Conservation (phyloP, 2,888 invertebrate species). For the Ochlodes sylvanus region DNA sequence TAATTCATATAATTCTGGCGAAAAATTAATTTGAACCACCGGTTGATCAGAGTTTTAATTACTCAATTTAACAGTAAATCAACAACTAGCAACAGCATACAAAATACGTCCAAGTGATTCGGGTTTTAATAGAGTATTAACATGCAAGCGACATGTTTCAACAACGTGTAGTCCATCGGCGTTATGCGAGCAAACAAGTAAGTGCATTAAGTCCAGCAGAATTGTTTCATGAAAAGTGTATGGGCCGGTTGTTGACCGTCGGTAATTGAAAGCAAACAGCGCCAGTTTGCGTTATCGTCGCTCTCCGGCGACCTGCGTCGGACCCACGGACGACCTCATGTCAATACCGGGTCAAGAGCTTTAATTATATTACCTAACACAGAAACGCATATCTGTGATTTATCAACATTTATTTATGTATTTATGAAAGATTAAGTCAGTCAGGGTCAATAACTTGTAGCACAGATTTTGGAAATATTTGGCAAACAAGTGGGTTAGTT, state of each 20-base stretch:
- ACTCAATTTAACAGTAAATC: constrained; percentile 1
- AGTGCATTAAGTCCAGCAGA: constrained; percentile 68
- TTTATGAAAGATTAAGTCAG: too few relatives aligned
- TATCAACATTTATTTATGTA: too few relatives aligned
- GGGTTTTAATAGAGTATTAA: constrained; percentile 30
- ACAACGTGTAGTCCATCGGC: constrained; percentile 16
- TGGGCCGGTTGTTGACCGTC: constrained; percentile 72
- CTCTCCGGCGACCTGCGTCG: constrained; percentile 45
- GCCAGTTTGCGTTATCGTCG: constrained; percentile 68
- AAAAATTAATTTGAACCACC: too few relatives aligned
- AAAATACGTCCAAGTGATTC: constrained; percentile 20
- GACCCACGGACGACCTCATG: constrained; percentile 15
- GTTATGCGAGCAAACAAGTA: constrained; percentile 52
- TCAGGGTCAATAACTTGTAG: too few relatives aligned
- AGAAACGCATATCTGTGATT: not conserved
- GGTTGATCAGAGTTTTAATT: not conserved
- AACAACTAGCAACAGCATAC: not conserved
- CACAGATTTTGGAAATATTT: too few relatives aligned
- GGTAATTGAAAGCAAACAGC: constrained; percentile 82
- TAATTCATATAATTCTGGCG: too few relatives aligned
- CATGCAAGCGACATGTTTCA: constrained; percentile 32
- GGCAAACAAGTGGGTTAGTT: too few relatives aligned
- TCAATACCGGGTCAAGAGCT: constrained; percentile 28
- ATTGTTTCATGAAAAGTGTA: constrained; percentile 80
- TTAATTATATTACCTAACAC: constrained; percentile 24